A percentile compares a stretch with the other conserved stretches of the same genome.
Conservation (phyloP, 2,113 vertebrate species). For the Leucopsar rothschildi region DNA sequence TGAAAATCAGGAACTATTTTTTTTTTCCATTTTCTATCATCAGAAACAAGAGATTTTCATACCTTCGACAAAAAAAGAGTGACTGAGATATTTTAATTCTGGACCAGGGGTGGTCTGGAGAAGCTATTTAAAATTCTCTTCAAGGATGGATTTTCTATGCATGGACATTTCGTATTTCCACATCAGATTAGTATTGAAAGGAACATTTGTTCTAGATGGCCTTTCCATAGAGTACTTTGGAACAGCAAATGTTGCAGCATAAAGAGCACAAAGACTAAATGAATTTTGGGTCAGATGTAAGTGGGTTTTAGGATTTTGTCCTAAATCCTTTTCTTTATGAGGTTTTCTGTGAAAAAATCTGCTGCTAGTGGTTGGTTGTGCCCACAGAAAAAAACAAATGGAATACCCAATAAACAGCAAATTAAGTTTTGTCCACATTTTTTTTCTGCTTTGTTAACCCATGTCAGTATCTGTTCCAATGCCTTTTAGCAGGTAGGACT, state of each 20-base stretch:
- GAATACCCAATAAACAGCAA: background rate
- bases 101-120: background rate
- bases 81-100: background rate
- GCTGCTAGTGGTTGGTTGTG: background rate
- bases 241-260: background rate
- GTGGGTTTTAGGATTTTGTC: background rate
- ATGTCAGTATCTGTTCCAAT: background rate
- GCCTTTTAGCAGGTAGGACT: background rate
- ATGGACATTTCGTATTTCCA: background rate
- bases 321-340: background rate
- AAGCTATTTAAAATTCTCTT: background rate
- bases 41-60: background rate
- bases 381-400: background rate
- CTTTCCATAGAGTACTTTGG: background rate
- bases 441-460: background rate
- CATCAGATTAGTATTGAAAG: background rate
- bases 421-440: background rate
- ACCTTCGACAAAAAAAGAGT: background rate
- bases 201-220: background rate
- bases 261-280: background rate
- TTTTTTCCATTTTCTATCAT: background rate
- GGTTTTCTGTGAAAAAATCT: background rate
- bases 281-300: background rate
- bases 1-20: background rate
- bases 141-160: background rate